Base-by-base conservation (phyloP, 35 echinoderm and acorn worm species). In the Apostichopus californicus region DNA sequence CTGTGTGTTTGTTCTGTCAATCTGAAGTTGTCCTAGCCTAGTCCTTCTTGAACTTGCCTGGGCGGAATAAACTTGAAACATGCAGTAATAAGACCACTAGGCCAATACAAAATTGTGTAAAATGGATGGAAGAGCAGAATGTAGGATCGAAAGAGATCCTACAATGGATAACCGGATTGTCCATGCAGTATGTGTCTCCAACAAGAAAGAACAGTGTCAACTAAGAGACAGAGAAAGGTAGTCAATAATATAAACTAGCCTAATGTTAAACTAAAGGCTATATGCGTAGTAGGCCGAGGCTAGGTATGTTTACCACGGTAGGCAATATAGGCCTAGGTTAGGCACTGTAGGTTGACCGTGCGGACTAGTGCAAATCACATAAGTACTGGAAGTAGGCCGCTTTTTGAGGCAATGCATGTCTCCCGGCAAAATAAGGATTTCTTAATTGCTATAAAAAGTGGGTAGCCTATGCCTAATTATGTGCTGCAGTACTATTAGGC, bases 141-240 rank as follows among this genome's bases (percentile, higher is more conserved):
- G 23, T 58, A 24, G 86, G 24, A 52, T 89, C 86, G 61, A 89
- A 63, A 89, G 73, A 23, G 89, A 91, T 52, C 89, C 89, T 17
- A 91, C 89, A 23, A 91, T 91, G 89, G 89, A 91, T 17, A 53
- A 91, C 26, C 89, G 61, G 17, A 91, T 91, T 46, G 89, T 91
- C 5, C 89, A 91, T 77, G 75, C 89, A 5, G 89, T 91, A n/a
- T 78, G 73, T 15, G 89, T 91, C 52, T 78, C 11, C 52, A 91
- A 91, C 73, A 91, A 91, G 56, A 91, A 91, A 77, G 89, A 91
- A 79, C 89, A 91, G 75, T 53, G 34, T 91, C 89, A 91, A 9
- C 77, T 91, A 54, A 78, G 59, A 57, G 77, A 91, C 18, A 78
- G 6, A 21, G 89, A 91, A 91, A 77, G 89, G 89, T 91, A 75